Evolutionary conservation across 2,113 vertebrate genomes (phyloP), one percentile per base, ranked within the genome.

Genomic region (Craseonycteris thonglongyai): DNA sequence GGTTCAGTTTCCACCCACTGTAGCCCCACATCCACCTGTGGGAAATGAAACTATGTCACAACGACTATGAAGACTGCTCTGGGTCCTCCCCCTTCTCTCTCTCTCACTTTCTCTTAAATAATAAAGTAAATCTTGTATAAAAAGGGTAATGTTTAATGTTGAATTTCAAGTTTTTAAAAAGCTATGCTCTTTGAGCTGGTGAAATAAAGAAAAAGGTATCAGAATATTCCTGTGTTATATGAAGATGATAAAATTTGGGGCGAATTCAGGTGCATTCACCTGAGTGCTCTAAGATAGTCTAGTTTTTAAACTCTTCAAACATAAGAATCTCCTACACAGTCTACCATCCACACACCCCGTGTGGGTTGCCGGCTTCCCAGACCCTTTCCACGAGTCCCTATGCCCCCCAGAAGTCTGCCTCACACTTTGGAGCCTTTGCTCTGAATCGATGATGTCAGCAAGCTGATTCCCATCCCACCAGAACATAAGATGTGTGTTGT

Each of bases 181-280:
- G 47, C 47, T 87, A 65, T 91, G 40, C 71, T 83, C 54, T 93
- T 87, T 83, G 80, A 94, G 42, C 61, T 63, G 87, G 35, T 84
- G 16, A 91, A 69, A 40, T 33, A 93, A 88, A 87, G 49, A 24
- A 61, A 75, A 94, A 84, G 58, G 74, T 28, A 66, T 65, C 47
- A 88, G 71, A 84, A 65, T 59, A 61, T 79, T 58, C n/a, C 69
- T 92, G 56, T 94, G 54, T 56, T 96, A 14, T 75, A 76, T 74
- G n/a, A 42, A 83, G 56, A 68, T 88, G 58, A 78, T 71, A 49
- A 84, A 81, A 81, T 96, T 80, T 91, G 35, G 24, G 45, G 19
- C 61, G 7, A 40, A 75, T 80, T 71, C 83, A 87, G 38, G 18
- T 84, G 66, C 16, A 21, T 66, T 88, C 61, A 84, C 93, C 65